Evolutionary conservation across 2,113 vertebrate species (phyloP), one percentile per base, ranked within the genome.

Genomic region (Drymodes brunneopygia): DNA sequence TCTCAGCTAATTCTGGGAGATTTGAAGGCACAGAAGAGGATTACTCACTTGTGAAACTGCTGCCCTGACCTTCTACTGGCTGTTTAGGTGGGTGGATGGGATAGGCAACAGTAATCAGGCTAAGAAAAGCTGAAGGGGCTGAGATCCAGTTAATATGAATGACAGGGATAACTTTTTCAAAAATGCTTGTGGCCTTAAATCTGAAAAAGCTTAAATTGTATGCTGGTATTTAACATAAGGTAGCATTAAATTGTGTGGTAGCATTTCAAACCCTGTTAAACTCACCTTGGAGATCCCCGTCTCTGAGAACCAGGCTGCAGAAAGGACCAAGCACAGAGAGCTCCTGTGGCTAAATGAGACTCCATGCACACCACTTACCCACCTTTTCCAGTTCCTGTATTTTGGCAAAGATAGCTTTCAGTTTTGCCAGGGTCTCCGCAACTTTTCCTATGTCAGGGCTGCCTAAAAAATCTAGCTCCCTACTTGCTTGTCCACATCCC

Each of bases 151-250:
- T 81, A 64, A 7, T 81, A 48, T 48, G 82, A 91, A 88, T 83
- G 90, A 67, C 67, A 88, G 64, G 56, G 22, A 82, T 82, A 88
- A 56, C 74, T 82, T 96, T 91, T 96, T 70, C 64, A 81, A 16
- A 88, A 88, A 88, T n/a, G 2, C 33, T 90, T 91, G 66, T 90
- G 90, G 27, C 10, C 47, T 88, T 66, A 91, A 77, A 69, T 72
- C 40, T 86, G 88, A 45, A 90, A 94, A 93, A 86, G 60, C 56
- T 95, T 74, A 81, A 90, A 88, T n/a, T 74, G 57, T 28, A 35
- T 53, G 40, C 23, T 64, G 42, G 35, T 15, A 29, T 83, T 83
- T 77, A 62, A 36, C 6, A 44, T 38, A 53, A 22, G 42, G 28
- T 56, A 71, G 15, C 11, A 47, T 90, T 77, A 83, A 90, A 78